phyloP scores from a whole-genome alignment of 2,113 vertebrate genomes.

The Butorides virescens region DNA sequence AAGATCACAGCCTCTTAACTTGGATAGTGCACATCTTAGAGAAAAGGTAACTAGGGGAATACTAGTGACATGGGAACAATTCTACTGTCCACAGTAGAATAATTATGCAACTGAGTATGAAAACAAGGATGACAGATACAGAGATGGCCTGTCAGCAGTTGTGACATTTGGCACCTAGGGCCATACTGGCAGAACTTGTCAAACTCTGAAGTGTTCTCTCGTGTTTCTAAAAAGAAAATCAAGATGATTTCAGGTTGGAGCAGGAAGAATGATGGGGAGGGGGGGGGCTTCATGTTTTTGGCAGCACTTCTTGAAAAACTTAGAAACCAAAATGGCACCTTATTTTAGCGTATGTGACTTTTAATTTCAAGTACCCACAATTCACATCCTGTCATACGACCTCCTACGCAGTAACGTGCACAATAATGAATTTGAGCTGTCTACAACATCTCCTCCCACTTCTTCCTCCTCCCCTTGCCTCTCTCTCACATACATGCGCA shows the following conservation, averaged over 20 bases:
- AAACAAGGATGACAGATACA: background rate
- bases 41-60: slow-evolving; percentile 73
- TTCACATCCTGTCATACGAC: background rate
- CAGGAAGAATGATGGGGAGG: background rate
- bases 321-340: background rate
- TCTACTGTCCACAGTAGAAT: background rate
- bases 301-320: background rate
- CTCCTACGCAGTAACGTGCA: background rate
- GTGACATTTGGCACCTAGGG: background rate
- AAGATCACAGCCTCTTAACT: slow-evolving; percentile 83
- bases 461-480: background rate
- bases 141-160: background rate
- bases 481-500: background rate
- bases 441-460: background rate
- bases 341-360: background rate
- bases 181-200: background rate
- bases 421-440: background rate
- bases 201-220: background rate
- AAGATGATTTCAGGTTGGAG: background rate
- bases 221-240: background rate
- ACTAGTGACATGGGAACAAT: background rate
- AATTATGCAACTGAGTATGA: background rate
- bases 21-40: slow-evolving; percentile 85
- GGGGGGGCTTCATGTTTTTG: background rate
- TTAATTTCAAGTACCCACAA: background rate